Conservation (phyloP, 2,888 invertebrate species). For the Eulithis prunata region DNA sequence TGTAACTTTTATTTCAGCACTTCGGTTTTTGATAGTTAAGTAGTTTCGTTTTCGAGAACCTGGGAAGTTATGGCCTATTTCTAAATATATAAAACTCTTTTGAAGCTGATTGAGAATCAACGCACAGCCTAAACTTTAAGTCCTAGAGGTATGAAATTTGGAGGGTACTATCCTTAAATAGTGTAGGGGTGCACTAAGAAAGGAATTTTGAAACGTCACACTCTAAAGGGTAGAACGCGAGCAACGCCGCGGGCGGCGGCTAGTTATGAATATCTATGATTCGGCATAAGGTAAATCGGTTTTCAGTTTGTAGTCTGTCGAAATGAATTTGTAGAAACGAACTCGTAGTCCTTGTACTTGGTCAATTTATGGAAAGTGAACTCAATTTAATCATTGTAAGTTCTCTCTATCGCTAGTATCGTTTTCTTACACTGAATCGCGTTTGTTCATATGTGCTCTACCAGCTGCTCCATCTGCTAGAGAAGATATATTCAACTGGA, state of each 20-base stretch:
- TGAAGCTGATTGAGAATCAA: too few species aligned
- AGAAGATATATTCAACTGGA: constrained; percentile 11
- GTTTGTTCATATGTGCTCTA: constrained; percentile 17
- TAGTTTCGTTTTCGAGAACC: not conserved
- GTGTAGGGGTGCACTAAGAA: too few species aligned
- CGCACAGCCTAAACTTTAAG: too few species aligned
- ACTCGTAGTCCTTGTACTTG: constrained; percentile 1
- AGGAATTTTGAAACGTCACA: too few species aligned
- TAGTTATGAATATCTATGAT: too few species aligned
- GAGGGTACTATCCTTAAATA: too few species aligned
- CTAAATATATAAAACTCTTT: too few species aligned
- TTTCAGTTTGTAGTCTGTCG: not conserved
- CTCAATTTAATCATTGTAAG: constrained; percentile 23
- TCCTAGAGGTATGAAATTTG: too few species aligned
- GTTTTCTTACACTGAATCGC: constrained; percentile 5
- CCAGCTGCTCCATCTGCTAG: constrained; percentile 9
- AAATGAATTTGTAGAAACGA: constrained; percentile 1
- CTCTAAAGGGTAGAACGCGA: too few species aligned
- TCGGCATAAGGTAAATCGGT: too few species aligned
- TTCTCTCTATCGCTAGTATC: constrained; percentile 4
- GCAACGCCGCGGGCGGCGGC: too few species aligned
- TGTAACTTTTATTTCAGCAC: not conserved
- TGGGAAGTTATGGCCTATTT: not conserved
- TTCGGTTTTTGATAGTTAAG: not conserved
- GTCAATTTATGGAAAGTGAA: constrained; percentile 17